Conservation (phyloP, 1,140 invertebrate species). For the Diachasma alloeum region DNA sequence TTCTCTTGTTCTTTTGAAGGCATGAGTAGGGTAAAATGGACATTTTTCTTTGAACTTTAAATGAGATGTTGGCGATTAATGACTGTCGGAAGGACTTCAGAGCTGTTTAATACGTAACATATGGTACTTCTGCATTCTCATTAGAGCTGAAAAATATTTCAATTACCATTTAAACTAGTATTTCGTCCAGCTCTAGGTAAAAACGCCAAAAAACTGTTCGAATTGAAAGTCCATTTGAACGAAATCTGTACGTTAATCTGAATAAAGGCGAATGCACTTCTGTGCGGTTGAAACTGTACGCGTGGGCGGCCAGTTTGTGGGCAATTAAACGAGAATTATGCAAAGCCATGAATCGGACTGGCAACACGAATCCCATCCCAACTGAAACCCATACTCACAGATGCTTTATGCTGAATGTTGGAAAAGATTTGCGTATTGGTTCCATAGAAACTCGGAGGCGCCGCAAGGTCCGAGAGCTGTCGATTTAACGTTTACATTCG, state of each 20-base stretch:
- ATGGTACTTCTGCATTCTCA: no score
- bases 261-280: background rate
- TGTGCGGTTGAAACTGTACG: background rate
- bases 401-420: background rate
- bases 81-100: no score
- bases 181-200: background rate
- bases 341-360: background rate
- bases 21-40: no score
- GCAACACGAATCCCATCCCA: background rate
- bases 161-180: no score
- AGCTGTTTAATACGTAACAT: no score
- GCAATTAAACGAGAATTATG: conserved; percentile 12
- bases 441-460: background rate
- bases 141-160: no score
- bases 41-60: no score
- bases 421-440: background rate
- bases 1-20: no score
- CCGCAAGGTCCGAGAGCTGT: background rate
- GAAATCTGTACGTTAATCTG: background rate
- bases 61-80: no score
- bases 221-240: background rate
- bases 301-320: conserved; percentile 6
- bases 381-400: background rate
- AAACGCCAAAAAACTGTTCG: background rate
- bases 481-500: background rate